Percentiles rank a stretch among this genome's conserved stretches.
Conservation (phyloP, 2,888 invertebrate genomes). For the Slavum lentiscoides region DNA sequence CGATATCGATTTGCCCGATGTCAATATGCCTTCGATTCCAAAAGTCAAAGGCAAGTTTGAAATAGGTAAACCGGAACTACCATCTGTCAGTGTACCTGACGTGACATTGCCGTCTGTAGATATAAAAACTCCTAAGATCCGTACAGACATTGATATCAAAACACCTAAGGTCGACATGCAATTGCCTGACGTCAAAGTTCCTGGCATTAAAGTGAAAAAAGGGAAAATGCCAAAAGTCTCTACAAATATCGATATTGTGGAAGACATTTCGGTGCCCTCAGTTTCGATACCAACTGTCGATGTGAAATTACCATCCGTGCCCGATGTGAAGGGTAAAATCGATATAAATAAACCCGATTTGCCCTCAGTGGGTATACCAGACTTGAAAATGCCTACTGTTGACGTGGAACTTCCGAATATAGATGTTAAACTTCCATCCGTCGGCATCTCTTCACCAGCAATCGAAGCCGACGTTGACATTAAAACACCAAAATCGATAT, state of each 20-base stretch:
- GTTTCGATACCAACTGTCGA: neutral
- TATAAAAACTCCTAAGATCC: neutral
- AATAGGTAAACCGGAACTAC: no score
- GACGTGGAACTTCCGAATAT: no score
- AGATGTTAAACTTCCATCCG: no score
- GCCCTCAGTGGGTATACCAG: neutral
- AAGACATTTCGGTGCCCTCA: no score
- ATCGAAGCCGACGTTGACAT: no score
- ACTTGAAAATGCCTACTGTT: neutral
- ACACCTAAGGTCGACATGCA: neutral
- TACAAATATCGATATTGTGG: no score
- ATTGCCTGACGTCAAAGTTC: neutral
- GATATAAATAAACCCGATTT: neutral
- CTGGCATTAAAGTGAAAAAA: neutral
- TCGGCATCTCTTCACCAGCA: no score
- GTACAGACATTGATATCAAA: neutral
- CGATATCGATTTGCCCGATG: no score
- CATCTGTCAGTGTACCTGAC: neutral
- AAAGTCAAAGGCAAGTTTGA: no score
- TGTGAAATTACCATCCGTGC: neutral
- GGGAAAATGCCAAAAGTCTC: neutral
- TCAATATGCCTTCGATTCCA: no score
- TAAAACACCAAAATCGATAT: neutral
- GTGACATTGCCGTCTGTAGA: neutral
- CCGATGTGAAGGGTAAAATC: neutral